Conservation (phyloP, 2,113 vertebrate genomes). For the Cheilinus undulatus region DNA sequence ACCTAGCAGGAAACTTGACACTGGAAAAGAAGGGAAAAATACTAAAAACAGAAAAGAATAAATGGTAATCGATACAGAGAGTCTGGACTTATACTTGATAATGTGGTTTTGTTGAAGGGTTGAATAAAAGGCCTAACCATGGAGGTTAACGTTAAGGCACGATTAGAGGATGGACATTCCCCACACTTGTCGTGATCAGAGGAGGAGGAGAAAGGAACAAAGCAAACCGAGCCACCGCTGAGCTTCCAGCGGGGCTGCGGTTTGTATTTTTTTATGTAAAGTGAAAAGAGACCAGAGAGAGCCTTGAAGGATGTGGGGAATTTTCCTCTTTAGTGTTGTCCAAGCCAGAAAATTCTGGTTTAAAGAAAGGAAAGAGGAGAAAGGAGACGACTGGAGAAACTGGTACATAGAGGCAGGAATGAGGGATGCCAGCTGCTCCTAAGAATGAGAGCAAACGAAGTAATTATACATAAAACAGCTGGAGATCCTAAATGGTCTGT, state of each 20-base stretch:
- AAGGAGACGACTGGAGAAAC: constrained; percentile 23
- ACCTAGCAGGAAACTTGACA: too few relatives aligned
- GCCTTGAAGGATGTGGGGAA: constrained; percentile 54
- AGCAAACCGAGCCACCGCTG: constrained; percentile 22
- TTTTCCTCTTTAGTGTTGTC: constrained; percentile 48
- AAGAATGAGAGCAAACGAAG: constrained; percentile 38
- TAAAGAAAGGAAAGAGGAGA: constrained; percentile 28
- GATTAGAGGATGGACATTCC: constrained; percentile 50
- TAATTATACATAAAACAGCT: constrained; percentile 53
- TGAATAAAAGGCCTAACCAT: constrained; percentile 45
- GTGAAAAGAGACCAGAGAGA: constrained; percentile 53
- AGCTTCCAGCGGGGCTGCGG: constrained; percentile 56
- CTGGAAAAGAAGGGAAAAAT: too few relatives aligned
- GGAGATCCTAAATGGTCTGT: constrained; percentile 28
- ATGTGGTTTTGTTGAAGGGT: constrained; percentile 22
- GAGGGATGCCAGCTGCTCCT: constrained; percentile 29
- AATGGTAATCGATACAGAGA: too few relatives aligned
- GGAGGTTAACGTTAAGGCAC: constrained; percentile 6
- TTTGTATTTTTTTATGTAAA: constrained; percentile 62
- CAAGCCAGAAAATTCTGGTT: constrained; percentile 60
- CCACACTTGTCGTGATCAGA: constrained; percentile 54
- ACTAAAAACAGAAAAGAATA: too few relatives aligned
- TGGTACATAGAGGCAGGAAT: constrained; percentile 31
- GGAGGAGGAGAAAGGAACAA: constrained; percentile 34
- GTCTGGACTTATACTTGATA: too few relatives aligned